phyloP scores from a whole-genome alignment of 2,797 vertebrate species.

The Champsocephalus gunnari region DNA sequence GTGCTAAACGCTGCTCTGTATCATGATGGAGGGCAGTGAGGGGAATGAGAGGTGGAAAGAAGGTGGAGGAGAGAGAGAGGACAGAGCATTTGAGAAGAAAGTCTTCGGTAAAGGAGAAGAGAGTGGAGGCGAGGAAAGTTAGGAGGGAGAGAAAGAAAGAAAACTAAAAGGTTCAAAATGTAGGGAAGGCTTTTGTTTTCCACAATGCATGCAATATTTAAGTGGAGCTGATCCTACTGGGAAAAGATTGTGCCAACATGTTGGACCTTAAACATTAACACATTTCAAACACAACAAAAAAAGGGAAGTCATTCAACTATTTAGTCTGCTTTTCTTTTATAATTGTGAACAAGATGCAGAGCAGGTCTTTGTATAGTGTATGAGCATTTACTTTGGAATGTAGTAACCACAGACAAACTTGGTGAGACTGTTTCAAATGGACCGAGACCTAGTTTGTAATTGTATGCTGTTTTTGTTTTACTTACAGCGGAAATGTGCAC shows the following conservation, averaged over 20 bases:
- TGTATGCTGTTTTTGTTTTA: no score
- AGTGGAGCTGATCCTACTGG: no score
- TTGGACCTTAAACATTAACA: no score
- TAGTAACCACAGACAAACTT: neutral
- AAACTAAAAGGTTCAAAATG: neutral
- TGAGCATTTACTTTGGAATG: neutral
- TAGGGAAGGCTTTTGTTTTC: neutral
- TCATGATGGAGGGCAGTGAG: constrained; percentile 26
- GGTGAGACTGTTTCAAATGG: no score
- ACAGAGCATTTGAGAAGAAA: neutral
- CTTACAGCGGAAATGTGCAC: no score
- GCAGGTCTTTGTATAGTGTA: neutral
- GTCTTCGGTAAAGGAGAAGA: neutral
- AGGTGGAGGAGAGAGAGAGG: neutral
- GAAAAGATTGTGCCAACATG: no score
- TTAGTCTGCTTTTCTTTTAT: no score
- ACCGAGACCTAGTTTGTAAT: no score
- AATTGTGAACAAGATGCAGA: neutral
- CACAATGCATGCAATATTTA: no score
- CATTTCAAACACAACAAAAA: no score
- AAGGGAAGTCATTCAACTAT: no score
- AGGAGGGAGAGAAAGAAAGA: neutral
- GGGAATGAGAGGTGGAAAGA: constrained; percentile 15
- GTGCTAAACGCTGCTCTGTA: constrained; percentile 36
- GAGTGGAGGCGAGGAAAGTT: neutral